Evolutionary conservation across 2,113 vertebrate genomes (phyloP), one percentile per base, ranked within the genome.

Genomic region (Syngnathus floridae): DNA sequence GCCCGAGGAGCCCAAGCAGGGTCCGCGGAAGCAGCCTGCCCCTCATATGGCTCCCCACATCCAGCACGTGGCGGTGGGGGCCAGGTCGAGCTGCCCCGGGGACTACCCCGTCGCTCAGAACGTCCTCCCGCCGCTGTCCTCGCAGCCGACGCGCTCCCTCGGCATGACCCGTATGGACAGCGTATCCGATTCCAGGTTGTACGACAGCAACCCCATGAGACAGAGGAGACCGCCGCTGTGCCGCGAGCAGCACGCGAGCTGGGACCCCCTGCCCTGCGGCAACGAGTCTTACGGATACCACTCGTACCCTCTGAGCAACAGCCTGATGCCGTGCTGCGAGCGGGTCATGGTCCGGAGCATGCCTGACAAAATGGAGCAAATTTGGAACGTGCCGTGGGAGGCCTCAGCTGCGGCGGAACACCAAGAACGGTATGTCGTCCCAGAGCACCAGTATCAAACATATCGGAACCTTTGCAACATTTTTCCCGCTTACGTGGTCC

Each of bases 391-490:
- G n/a, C 95, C 96, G 11, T 98, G 96, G 96, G 93, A 94, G 69
- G 90, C 85, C 69, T 83, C 91, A 59, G 75, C 85, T 21, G 89
- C 86, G 60, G 70, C 62, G 49, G 95, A 99, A 76, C 93, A 91
- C 26, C 92, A 89, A 71, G 96, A 98, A 67, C 92, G 92, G 54
- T 93, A 93, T 26, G 85, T 93, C 70, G 94, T 98, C 76, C 95
- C 95, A 54, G 97, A 99, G 66, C 95, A 97, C 74, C 97, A 96
- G 84, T 98, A 95, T 87, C 95, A 98, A 85, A 97, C 95, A 9
- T 99, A 98, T 81, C 94, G 96, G 79, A 98, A 98, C 86, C 95
- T 99, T 79, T 98, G 95, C 88, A 98, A 98, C 90, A 98, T 99
- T 78, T 99, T 99, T 78, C 97, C 97, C 59, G 92, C 94, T 9